phyloP scores from a whole-genome alignment of 92 coral and sea anemone genomes.

The Chrysogorgia sp. region DNA sequence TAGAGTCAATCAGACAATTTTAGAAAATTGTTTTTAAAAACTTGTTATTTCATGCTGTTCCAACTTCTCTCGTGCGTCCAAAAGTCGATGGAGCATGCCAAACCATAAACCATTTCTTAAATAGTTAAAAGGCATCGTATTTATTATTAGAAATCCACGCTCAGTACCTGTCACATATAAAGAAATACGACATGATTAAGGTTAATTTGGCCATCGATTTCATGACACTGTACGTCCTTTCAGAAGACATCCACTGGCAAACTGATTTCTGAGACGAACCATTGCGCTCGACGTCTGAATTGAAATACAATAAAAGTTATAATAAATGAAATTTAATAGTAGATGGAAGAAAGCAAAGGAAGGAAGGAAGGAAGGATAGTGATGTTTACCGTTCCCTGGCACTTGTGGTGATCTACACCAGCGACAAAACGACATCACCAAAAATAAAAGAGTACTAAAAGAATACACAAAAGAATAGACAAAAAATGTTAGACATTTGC shows the following conservation, averaged over 20 bases:
- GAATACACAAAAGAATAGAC: not conserved
- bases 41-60: no score
- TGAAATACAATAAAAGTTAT: no score
- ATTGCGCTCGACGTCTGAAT: conserved; percentile 29
- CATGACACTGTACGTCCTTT: conserved; percentile 86
- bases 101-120: no score
- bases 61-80: no score
- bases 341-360: not conserved
- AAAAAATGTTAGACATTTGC: no score
- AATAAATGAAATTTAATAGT: not conserved
- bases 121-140: not conserved
- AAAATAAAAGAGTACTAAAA: conserved; percentile 75
- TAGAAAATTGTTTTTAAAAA: no score
- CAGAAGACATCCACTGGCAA: conserved; percentile 91
- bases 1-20: no score
- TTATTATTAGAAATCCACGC: not conserved
- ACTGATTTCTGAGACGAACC: conserved; percentile 81
- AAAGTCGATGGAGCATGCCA: no score
- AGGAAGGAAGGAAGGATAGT: not conserved
- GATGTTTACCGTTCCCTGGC: conserved; percentile 57
- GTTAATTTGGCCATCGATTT: conserved; percentile 82
- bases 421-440: conserved; percentile 80
- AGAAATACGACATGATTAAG: conserved; percentile 89
- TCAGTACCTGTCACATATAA: conserved; percentile 95
- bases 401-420: conserved; percentile 77